phyloP scores from a whole-genome alignment of 2,113 vertebrate species.

The Catharus minimus region DNA sequence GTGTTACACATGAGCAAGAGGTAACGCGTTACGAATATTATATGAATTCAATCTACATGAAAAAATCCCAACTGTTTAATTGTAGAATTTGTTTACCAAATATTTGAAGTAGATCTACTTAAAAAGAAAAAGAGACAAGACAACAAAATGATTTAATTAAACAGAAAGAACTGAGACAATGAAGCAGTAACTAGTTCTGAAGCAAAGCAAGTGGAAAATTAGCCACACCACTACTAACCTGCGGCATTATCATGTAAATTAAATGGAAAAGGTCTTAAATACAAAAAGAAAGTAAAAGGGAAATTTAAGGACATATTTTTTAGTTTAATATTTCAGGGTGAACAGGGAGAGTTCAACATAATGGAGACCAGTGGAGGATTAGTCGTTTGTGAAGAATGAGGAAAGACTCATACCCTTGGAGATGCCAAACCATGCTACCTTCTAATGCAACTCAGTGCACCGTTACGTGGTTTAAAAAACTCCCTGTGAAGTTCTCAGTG shows the following conservation, averaged over 20 bases:
- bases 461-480: accelerated
- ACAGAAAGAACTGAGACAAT: background rate
- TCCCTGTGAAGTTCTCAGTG: background rate
- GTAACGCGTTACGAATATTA: constrained; percentile 43
- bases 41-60: constrained; percentile 26
- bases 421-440: background rate
- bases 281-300: background rate
- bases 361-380: background rate
- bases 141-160: constrained; percentile 19
- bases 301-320: background rate
- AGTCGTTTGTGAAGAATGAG: background rate
- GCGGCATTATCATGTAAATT: background rate
- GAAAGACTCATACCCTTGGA: accelerated
- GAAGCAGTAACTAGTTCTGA: background rate
- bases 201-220: background rate
- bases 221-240: background rate
- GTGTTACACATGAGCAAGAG: constrained; percentile 20
- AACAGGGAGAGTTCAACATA: background rate
- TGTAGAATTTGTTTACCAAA: constrained; percentile 35
- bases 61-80: background rate
- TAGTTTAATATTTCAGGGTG: background rate
- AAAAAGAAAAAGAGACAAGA: background rate
- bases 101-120: constrained; percentile 4
- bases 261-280: background rate
- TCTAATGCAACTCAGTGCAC: background rate